phyloP scores from a whole-genome alignment of 2,888 invertebrate genomes.

The Pomacea canaliculata region DNA sequence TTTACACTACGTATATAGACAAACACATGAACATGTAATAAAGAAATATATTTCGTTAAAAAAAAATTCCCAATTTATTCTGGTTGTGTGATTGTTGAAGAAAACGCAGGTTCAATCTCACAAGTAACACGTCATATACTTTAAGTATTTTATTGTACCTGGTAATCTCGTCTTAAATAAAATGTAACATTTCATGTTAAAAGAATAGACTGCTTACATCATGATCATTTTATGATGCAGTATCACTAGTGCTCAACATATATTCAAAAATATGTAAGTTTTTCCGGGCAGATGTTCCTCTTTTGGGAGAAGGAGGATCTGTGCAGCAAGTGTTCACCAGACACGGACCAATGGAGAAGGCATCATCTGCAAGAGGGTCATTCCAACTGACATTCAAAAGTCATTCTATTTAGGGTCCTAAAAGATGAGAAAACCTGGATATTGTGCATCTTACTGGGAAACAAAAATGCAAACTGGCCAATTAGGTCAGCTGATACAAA shows the following conservation, averaged over 20 bases:
- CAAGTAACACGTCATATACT: neutral
- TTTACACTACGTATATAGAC: conserved; percentile 28
- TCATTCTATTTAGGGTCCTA: too few species aligned
- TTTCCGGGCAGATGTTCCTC: neutral
- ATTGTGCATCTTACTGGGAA: too few species aligned
- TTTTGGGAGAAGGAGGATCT: neutral
- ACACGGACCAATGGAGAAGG: too few species aligned
- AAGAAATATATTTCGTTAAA: conserved; percentile 33
- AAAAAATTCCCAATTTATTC: neutral
- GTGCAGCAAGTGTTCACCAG: too few species aligned
- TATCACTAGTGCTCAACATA: conserved; percentile 18
- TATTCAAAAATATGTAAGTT: conserved; percentile 5
- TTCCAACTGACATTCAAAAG: too few species aligned
- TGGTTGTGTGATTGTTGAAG: neutral
- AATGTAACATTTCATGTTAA: conserved; percentile 12
- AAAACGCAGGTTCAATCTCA: neutral
- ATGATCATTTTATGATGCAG: neutral
- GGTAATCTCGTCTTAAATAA: conserved; percentile 22
- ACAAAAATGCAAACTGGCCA: too few species aligned
- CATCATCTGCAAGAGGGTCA: too few species aligned
- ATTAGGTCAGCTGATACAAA: too few species aligned
- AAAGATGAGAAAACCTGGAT: too few species aligned
- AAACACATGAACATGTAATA: conserved; percentile 30
- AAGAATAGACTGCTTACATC: conserved; percentile 2
- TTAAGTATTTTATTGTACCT: conserved; percentile 22